Percentiles rank a stretch among this genome's conserved stretches.
These are phyloP conservation scores for Morphnarchus princeps DNA, from an alignment of 2,113 vertebrate species.

Conservation along the genomic window DNA sequence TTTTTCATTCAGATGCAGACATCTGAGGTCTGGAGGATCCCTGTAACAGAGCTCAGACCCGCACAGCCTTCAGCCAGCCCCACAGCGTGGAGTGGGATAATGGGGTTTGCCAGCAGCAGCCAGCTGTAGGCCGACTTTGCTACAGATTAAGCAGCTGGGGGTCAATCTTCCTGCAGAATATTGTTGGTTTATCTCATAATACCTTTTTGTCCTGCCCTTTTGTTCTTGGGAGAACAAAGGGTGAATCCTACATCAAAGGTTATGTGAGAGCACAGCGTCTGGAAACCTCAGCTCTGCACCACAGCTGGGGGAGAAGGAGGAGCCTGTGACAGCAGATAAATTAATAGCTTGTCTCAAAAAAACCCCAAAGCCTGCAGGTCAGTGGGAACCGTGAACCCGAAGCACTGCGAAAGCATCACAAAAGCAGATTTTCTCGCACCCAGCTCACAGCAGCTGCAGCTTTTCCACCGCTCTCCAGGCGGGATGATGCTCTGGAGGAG, in stretches of 20 bases:
- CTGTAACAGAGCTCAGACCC: not conserved
- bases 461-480: not conserved
- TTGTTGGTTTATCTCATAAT: conserved; percentile 28
- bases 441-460: not conserved
- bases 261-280: not conserved
- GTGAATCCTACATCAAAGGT: conserved; percentile 21
- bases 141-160: not conserved
- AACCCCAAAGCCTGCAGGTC: not conserved
- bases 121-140: not conserved
- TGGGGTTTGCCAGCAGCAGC: not conserved
- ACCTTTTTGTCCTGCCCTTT: conserved; percentile 17
- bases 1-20: not conserved
- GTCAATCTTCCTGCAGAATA: not conserved
- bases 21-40: not conserved
- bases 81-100: accelerated
- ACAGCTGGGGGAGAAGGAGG: not conserved
- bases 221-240: conserved; percentile 24
- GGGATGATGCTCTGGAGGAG: not conserved
- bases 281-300: not conserved
- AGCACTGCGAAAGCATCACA: not conserved
- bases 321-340: not conserved
- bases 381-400: not conserved
- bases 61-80: not conserved
- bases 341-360: not conserved
- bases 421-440: not conserved